Conservation (phyloP, 2,113 vertebrate species). For the Alouatta palliata region DNA sequence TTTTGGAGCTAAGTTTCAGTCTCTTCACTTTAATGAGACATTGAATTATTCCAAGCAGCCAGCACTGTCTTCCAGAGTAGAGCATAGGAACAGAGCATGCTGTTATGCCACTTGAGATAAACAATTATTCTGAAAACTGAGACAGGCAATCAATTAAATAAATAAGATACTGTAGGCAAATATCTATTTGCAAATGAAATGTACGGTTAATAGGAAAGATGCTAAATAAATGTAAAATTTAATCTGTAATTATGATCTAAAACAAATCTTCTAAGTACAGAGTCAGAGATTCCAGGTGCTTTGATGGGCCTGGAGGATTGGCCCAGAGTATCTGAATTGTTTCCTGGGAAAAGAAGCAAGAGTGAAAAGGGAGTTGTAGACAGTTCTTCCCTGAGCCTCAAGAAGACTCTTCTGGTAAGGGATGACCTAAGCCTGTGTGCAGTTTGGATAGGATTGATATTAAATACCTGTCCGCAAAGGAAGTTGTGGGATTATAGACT, state of each 20-base stretch:
- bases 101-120: constrained; percentile 76
- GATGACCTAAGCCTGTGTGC: not conserved
- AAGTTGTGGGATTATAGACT: not conserved
- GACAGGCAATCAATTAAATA: constrained; percentile 79
- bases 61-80: constrained; percentile 58
- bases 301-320: not conserved
- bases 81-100: not conserved
- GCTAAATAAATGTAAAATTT: constrained; percentile 64
- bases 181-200: constrained; percentile 60
- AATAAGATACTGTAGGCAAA: constrained; percentile 65
- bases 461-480: not conserved
- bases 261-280: constrained; percentile 11
- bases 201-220: constrained; percentile 59
- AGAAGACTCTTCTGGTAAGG: not conserved
- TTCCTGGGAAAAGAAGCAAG: not conserved
- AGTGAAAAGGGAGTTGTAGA: not conserved
- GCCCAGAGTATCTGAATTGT: not conserved
- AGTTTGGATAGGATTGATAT: not conserved
- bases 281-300: not conserved
- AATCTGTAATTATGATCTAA: constrained; percentile 61
- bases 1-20: constrained; percentile 69
- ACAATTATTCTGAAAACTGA: constrained; percentile 76
- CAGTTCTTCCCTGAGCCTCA: not conserved
- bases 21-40: constrained; percentile 74
- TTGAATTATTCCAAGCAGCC: constrained; percentile 74